Conservation (phyloP, 2,888 invertebrate species). For the Leptinotarsa haldemani region DNA sequence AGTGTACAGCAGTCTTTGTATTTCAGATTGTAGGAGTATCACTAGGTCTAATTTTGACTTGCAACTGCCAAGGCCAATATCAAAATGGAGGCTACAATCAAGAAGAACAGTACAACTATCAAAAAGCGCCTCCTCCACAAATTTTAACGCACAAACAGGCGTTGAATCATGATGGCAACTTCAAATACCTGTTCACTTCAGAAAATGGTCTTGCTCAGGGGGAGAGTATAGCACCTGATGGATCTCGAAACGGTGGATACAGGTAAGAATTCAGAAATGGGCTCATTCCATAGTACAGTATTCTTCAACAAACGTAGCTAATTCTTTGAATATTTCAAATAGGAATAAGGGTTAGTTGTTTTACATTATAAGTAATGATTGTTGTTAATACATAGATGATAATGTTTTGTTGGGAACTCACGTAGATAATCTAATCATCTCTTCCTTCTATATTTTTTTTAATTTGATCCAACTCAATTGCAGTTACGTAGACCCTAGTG, state of each 20-base stretch:
- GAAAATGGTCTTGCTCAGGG: conserved; percentile 78
- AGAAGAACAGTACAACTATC: conserved; percentile 50
- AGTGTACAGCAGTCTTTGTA: not conserved
- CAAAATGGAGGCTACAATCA: conserved; percentile 32
- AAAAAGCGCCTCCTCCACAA: conserved; percentile 61
- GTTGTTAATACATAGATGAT: too few species aligned
- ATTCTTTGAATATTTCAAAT: too few species aligned
- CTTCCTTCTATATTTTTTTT: too few species aligned
- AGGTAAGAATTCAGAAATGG: conserved; percentile 28
- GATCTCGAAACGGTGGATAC: conserved; percentile 71
- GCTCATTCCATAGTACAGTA: not conserved
- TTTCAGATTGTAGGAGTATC: conserved; percentile 46
- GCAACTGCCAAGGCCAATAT: conserved; percentile 45
- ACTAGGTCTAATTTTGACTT: conserved; percentile 46
- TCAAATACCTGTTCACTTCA: conserved; percentile 76
- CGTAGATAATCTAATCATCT: too few species aligned
- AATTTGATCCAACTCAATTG: not conserved
- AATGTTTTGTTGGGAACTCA: too few species aligned
- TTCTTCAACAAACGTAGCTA: too few species aligned
- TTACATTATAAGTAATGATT: too few species aligned
- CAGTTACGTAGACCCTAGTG: conserved; percentile 69
- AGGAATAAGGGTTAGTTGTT: too few species aligned
- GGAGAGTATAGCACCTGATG: conserved; percentile 76
- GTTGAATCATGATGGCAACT: conserved; percentile 74
- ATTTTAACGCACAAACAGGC: conserved; percentile 75